Evolutionary conservation across 2,797 vertebrate genomes (phyloP).

Genomic region (Limosa lapponica): DNA sequence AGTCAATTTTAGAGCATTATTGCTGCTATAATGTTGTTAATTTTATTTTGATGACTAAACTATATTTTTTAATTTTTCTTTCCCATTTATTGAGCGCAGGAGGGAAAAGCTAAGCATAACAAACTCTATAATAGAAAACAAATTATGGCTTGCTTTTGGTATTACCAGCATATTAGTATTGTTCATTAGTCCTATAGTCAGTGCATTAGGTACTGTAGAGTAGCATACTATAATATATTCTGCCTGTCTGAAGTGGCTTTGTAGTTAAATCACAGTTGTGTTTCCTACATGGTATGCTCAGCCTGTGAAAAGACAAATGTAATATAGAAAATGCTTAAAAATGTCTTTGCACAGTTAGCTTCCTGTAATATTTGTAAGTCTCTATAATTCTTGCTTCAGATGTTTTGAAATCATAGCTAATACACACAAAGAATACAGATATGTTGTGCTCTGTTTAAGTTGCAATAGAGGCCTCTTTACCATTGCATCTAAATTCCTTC

Average conservation of each 20-base stretch:
- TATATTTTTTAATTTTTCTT: neutral
- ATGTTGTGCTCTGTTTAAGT: neutral
- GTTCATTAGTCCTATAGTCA: neutral
- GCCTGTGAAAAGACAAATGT: neutral
- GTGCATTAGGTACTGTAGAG: neutral
- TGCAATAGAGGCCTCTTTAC: neutral
- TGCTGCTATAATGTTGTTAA: neutral
- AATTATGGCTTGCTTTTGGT: neutral
- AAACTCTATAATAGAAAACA: neutral
- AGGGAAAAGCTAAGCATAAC: neutral
- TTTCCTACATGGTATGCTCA: neutral
- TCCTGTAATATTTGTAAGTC: neutral
- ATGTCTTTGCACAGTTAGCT: neutral
- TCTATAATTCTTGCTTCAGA: neutral
- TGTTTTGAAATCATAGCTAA: neutral
- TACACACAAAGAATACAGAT: neutral
- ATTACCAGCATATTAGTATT: neutral
- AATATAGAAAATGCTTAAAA: neutral
- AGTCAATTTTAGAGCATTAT: neutral
- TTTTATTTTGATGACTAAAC: conserved; percentile 29
- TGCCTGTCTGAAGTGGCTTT: neutral
- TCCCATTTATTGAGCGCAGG: neutral
- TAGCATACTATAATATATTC: neutral
- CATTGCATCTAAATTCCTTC: neutral
- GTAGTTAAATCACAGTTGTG: neutral